Evolutionary conservation across 2,888 invertebrate genomes (phyloP), one percentile per base, ranked within the genome.

Genomic region (Cheilosia urbana): DNA sequence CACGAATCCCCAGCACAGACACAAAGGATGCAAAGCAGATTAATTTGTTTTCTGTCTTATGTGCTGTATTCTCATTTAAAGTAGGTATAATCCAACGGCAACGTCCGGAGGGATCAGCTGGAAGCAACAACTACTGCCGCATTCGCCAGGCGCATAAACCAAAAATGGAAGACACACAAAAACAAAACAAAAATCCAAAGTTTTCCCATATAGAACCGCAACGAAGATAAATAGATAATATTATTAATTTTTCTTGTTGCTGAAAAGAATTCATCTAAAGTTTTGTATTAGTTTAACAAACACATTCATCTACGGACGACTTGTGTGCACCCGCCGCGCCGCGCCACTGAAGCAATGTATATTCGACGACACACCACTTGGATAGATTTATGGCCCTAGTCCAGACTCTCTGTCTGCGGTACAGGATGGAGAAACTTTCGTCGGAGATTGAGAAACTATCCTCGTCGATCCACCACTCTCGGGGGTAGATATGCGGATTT

Each of bases 251-350:
- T 88, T 87, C 87, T 87, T 88, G 87, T 85, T 88, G 88, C 87
- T 88, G 88, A 88, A 88, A 83, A 88, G 88, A 88, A 88, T 88
- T 88, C 88, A 88, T 88, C 87, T 88, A 88, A 88, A 88, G 88
- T 88, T 88, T 88, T 88, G 88, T 88, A 88, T 88, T 88, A 88
- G 88, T 88, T 88, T 88, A 88, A 88, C 88, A 88, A 88, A 88
- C 85, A 88, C 88, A 88, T 88, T 88, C 87, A 88, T 88, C 87
- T 87, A 71, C 51, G 51, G 37, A 53, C 47, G 80, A 71, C 69
- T 78, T 69, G 69, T 63, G 55, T 57, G 79, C 60, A 73, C 62
- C 40, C 68, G 58, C 76, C 51, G 51, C 65, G 30, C 19, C 13
- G 55, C 66, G 71, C 24, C 24, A 27, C 24, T 51, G 21, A 21